phyloP scores from a whole-genome alignment of 1,140 invertebrate genomes.

The Calephelis nemesis region DNA sequence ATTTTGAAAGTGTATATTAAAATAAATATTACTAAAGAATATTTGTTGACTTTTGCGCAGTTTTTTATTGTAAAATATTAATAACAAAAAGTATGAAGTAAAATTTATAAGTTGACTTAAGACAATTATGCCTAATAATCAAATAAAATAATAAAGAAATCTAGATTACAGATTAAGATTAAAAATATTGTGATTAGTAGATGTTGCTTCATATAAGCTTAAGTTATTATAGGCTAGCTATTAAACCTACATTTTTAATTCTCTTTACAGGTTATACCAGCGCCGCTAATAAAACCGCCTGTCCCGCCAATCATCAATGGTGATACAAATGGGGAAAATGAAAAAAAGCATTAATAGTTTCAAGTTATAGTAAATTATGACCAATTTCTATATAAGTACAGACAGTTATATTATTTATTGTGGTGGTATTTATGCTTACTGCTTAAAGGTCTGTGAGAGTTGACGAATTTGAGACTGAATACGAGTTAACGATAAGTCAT shows the following conservation, averaged over 20 bases:
- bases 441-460: constrained; percentile 25
- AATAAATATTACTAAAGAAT: no score
- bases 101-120: no score
- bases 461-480: constrained; percentile 41
- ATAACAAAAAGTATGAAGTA: no score
- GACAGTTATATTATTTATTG: constrained; percentile 17
- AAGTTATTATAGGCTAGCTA: no score
- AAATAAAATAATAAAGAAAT: no score
- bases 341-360: constrained; percentile 36
- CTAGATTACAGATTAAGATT: no score
- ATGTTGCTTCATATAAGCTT: no score
- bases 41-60: no score
- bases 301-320: constrained; percentile 60
- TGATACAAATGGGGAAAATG: constrained; percentile 56
- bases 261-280: constrained; percentile 63
- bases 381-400: constrained; percentile 25
- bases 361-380: constrained; percentile 24
- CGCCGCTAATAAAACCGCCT: constrained; percentile 60
- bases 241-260: background rate
- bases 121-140: no score
- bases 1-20: no score
- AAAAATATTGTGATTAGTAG: no score
- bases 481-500: constrained; percentile 36
- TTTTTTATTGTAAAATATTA: no score
- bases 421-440: constrained; percentile 10